Base-by-base conservation (phyloP, 2,797 vertebrate genomes). In the Anableps anableps region DNA sequence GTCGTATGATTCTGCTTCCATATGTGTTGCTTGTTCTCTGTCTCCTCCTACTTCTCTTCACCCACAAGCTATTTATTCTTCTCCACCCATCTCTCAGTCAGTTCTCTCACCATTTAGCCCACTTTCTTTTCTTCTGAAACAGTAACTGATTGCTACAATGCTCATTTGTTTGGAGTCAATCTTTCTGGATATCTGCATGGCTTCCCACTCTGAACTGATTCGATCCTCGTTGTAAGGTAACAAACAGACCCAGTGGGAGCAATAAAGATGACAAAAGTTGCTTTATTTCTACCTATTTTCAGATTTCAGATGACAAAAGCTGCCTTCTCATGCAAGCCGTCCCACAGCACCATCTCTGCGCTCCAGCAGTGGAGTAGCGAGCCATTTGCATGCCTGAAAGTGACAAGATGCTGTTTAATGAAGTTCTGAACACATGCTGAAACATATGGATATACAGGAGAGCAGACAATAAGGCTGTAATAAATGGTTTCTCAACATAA, bases 181-280 rank as follows among this genome's bases (percentile, higher is more conserved):
- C 83, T 89, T 91, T 85, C 76, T 83, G 77, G 47, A 80, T 82
- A 82, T 80, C 76, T 89, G 82, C 90, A 78, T 76, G 85, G 72
- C 88, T 84, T 84, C 84, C 81, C 75, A 64, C 55, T 84, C 81
- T 70, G 77, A 86, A 85, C 79, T 64, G 72, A 78, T 87, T 83
- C 80, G 80, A 78, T 83, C 74, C 74, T 16, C 31, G 62, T 85
- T 84, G 73, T 83, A 81, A 86, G 80, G 77, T 83, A 91, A 89
- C 81, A 91, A 91, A 86, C 76, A 74, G 81, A 85, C 48, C 85
- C 81, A 13, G 72, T 9, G 88, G 88, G 87, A 88, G 83, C 78
- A 74, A 79, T 82, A 78, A 79, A 89, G 83, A 83, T 81, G 86
- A 90, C 84, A 78, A 86, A 86, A 78, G 81, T 81, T 64, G 80